A percentile compares a stretch with the other conserved stretches of the same genome.
These are phyloP conservation scores for Lethocerus indicus DNA, from an alignment of 1,140 invertebrate species.

Conservation along the genomic window DNA sequence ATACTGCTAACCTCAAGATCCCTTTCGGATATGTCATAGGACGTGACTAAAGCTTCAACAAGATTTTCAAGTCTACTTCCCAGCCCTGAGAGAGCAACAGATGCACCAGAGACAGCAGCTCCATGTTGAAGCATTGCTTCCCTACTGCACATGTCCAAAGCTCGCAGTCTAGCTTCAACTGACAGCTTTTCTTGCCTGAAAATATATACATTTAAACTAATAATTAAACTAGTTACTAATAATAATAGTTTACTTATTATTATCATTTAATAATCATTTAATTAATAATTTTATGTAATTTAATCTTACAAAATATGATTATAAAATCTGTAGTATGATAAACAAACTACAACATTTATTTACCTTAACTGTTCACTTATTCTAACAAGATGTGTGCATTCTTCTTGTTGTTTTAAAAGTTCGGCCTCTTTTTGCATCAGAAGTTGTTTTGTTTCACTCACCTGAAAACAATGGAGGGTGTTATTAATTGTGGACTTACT, in stretches of 20 bases:
- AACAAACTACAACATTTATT: constrained; percentile 2
- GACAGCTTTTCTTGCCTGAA: constrained; percentile 46
- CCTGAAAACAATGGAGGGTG: constrained; percentile 16
- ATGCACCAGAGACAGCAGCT: constrained; percentile 46
- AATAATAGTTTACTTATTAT: no score
- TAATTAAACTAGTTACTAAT: not conserved
- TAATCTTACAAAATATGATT: not conserved
- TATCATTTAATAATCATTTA: not conserved
- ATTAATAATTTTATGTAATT: not conserved
- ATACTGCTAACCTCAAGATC: constrained; percentile 41
- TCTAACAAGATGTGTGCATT: constrained; percentile 57
- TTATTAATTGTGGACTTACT: not conserved
- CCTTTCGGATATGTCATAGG: constrained; percentile 55
- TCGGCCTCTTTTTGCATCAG: constrained; percentile 35
- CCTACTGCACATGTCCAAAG: constrained; percentile 39
- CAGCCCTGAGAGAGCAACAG: constrained; percentile 50
- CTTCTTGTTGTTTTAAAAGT: constrained; percentile 45
- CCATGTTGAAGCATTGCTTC: constrained; percentile 49
- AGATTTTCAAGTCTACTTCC: constrained; percentile 47
- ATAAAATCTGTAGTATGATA: not conserved
- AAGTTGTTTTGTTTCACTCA: constrained; percentile 27
- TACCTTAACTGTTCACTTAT: constrained; percentile 60
- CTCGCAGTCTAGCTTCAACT: constrained; percentile 40
- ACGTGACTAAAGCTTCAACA: constrained; percentile 33
- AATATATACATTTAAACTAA: constrained; percentile 7